Evolutionary conservation across 2,888 invertebrate genomes (phyloP).

Genomic region (Phrixothrix hirtus): DNA sequence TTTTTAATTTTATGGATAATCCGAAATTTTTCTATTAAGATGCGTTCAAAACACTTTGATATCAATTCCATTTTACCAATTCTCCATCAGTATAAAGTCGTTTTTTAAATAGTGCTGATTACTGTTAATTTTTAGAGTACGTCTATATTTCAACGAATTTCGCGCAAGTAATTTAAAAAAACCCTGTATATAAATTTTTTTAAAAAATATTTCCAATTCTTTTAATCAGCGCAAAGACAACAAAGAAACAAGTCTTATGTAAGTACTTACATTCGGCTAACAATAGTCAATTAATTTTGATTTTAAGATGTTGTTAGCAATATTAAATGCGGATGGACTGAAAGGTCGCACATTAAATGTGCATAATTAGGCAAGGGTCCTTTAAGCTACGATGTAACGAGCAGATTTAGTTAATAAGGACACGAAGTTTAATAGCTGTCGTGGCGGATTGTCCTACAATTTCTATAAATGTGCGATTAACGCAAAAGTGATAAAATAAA

Average conservation of each 20-base stretch:
- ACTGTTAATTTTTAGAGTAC: too few species aligned
- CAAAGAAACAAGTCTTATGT: neutral
- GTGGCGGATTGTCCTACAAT: slow-evolving; percentile 20
- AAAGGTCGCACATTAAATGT: slow-evolving; percentile 38
- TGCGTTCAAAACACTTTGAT: too few species aligned
- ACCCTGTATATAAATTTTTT: too few species aligned
- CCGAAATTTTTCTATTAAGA: too few species aligned
- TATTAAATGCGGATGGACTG: slow-evolving; percentile 33
- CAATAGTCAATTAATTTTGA: slow-evolving; percentile 32
- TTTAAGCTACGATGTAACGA: slow-evolving; percentile 37
- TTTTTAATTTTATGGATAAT: too few species aligned
- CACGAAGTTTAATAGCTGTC: slow-evolving; percentile 28
- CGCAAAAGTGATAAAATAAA: too few species aligned
- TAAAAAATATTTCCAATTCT: neutral
- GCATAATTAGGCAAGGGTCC: slow-evolving; percentile 38
- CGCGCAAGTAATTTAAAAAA: too few species aligned
- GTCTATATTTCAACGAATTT: too few species aligned
- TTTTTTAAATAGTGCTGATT: too few species aligned
- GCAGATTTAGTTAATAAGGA: slow-evolving; percentile 31
- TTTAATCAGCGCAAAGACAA: neutral
- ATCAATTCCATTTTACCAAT: too few species aligned
- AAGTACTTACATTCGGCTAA: too few species aligned
- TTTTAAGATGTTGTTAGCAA: slow-evolving; percentile 28
- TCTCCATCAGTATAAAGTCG: too few species aligned
- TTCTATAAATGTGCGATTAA: slow-evolving; percentile 8